Evolutionary conservation across 2,888 invertebrate species (phyloP).

Genomic region (Cyrtodaria siliqua): DNA sequence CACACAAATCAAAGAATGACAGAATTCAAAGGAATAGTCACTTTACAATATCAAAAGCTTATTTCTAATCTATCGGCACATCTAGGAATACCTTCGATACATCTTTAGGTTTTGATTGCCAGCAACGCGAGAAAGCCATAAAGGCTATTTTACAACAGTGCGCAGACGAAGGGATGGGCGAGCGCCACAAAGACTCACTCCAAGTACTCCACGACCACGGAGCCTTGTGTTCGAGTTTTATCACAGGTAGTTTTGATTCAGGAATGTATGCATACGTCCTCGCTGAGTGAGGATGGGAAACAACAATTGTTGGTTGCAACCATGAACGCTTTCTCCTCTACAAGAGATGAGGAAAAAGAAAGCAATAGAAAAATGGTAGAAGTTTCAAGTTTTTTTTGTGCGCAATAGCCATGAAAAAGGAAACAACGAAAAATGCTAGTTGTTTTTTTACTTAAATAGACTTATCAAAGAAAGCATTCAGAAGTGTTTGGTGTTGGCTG

Average conservation of each 20-base stretch:
- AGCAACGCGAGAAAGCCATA: slow-evolving; percentile 43
- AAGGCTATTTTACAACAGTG: slow-evolving; percentile 51
- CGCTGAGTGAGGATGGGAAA: slow-evolving; percentile 43
- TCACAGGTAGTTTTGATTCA: slow-evolving; percentile 39
- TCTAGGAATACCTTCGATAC: neutral
- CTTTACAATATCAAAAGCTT: too few relatives aligned
- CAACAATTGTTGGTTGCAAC: slow-evolving; percentile 52
- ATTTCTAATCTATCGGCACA: too few relatives aligned
- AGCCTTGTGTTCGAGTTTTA: slow-evolving; percentile 22
- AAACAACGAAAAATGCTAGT: too few relatives aligned
- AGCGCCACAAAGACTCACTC: slow-evolving; percentile 35
- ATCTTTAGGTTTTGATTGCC: slow-evolving; percentile 42
- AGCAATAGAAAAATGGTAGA: neutral
- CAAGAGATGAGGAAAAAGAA: neutral
- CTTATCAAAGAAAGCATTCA: too few relatives aligned
- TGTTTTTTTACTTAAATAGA: too few relatives aligned
- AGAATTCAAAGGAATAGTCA: too few relatives aligned
- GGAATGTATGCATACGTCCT: slow-evolving; percentile 51
- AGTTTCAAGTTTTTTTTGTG: too few relatives aligned
- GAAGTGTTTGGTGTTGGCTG: too few relatives aligned
- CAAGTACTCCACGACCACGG: slow-evolving; percentile 67
- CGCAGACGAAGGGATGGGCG: slow-evolving; percentile 35
- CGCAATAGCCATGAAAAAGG: too few relatives aligned
- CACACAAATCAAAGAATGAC: too few relatives aligned
- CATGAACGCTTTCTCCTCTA: slow-evolving; percentile 38